phyloP scores from a whole-genome alignment of 2,797 vertebrate genomes.

The Tragelaphus oryx region DNA sequence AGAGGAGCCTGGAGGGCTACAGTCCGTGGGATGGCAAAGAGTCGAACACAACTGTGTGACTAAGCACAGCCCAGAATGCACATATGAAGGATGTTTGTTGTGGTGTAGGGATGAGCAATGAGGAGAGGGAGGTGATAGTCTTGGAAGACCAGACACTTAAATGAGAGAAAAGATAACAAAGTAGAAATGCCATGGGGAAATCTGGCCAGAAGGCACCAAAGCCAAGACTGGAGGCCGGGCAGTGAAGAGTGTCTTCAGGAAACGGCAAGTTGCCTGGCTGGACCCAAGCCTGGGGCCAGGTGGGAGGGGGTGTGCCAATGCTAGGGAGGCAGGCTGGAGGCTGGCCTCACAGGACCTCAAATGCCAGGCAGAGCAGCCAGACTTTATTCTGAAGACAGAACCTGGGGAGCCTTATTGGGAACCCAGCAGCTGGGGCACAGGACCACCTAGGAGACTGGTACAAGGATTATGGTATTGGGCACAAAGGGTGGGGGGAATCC shows the following conservation, averaged over 20 bases:
- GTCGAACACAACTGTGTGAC: not conserved
- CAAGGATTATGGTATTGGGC: not conserved
- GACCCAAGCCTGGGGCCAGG: not conserved
- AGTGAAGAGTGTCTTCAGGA: not conserved
- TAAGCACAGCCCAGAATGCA: not conserved
- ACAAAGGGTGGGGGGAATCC: not conserved
- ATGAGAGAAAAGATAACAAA: not conserved
- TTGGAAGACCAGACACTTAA: not conserved
- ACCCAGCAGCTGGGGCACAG: not conserved
- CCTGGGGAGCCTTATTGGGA: not conserved
- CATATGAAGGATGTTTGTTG: not conserved
- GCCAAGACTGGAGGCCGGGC: rapidly evolving
- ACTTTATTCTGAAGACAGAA: not conserved
- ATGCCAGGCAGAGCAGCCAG: not conserved
- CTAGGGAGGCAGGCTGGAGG: not conserved
- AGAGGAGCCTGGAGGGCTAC: not conserved
- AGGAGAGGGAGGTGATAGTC: not conserved
- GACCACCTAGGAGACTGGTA: not conserved
- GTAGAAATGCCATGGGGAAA: not conserved
- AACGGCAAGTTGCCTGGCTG: rapidly evolving
- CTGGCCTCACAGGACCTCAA: not conserved
- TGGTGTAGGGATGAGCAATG: not conserved
- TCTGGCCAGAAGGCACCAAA: not conserved
- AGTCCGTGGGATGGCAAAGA: not conserved
- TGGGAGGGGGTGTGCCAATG: rapidly evolving